These are phyloP conservation scores for Platycheirus rosarum DNA, from an alignment of 2,888 invertebrate genomes.

Conservation along the genomic window DNA sequence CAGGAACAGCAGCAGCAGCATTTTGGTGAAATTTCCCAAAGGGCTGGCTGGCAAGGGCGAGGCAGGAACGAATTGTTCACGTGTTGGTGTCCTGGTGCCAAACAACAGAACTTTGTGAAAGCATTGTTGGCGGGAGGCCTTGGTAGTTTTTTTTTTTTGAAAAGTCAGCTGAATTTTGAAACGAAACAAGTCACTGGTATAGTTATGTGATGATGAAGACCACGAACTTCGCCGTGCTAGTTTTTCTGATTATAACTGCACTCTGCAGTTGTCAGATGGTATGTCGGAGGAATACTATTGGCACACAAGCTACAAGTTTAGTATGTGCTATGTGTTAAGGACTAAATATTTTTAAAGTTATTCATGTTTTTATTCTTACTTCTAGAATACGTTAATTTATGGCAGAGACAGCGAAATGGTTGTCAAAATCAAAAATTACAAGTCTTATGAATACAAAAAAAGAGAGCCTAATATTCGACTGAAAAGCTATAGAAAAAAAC, in stretches of 20 bases:
- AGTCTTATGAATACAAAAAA: no score
- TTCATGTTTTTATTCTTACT: no score
- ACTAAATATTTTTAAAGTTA: constrained; percentile 9
- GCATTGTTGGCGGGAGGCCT: constrained; percentile 2
- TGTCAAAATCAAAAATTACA: no score
- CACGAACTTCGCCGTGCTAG: constrained; percentile 57
- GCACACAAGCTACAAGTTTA: background rate
- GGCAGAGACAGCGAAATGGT: no score
- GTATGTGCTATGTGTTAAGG: background rate
- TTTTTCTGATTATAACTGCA: constrained; percentile 58
- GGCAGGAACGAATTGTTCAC: constrained; percentile 36
- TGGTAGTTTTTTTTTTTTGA: constrained; percentile 2
- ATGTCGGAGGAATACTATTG: constrained; percentile 11
- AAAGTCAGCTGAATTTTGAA: constrained; percentile 49
- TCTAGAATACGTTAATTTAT: no score
- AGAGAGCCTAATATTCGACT: no score
- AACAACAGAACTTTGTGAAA: constrained; percentile 44
- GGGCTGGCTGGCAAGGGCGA: constrained; percentile 22
- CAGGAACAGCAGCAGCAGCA: constrained; percentile 15
- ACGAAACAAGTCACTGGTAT: constrained; percentile 59
- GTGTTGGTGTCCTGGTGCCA: constrained; percentile 29
- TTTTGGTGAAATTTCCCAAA: constrained; percentile 66
- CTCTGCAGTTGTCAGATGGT: constrained; percentile 44
- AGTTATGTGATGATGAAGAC: constrained; percentile 39
- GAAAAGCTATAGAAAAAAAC: no score